phyloP scores from a whole-genome alignment of 1,140 invertebrate genomes.

The Drosophila triauraria region DNA sequence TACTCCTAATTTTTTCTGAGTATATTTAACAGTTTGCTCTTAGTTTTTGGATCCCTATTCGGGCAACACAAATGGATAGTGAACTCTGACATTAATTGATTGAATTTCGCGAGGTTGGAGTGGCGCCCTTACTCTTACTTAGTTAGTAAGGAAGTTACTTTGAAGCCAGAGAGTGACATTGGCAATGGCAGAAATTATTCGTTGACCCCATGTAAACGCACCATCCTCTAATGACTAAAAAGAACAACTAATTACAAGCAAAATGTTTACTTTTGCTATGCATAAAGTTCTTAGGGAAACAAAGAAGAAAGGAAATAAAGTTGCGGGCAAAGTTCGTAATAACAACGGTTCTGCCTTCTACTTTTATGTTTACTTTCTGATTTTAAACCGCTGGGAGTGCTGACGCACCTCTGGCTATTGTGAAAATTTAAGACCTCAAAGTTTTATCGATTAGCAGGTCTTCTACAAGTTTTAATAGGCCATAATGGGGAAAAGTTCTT shows the following conservation, averaged over 20 bases:
- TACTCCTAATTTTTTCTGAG: not conserved
- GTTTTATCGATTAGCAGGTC: slow-evolving; percentile 19
- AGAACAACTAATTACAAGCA: slow-evolving; percentile 14
- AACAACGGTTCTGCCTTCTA: slow-evolving; percentile 2
- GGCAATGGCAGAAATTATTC: not conserved
- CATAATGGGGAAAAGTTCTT: slow-evolving; percentile 1
- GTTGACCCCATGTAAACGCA: slow-evolving; percentile 1
- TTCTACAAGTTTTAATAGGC: slow-evolving; percentile 26
- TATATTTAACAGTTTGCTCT: slow-evolving; percentile 19
- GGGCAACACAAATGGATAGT: not conserved
- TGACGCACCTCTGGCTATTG: not conserved
- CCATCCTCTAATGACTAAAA: slow-evolving; percentile 3
- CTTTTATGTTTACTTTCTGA: slow-evolving; percentile 5
- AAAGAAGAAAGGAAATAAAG: slow-evolving; percentile 6
- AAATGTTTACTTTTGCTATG: slow-evolving; percentile 19
- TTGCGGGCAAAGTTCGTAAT: slow-evolving; percentile 17
- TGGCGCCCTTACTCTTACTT: not conserved
- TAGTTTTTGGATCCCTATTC: slow-evolving; percentile 3
- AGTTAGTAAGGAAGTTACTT: slow-evolving; percentile 5
- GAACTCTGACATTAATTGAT: slow-evolving; percentile 19
- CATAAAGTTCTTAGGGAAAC: slow-evolving; percentile 6
- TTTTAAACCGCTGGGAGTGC: not conserved
- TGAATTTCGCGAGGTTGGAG: slow-evolving; percentile 13
- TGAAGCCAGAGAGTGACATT: not conserved
- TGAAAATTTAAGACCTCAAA: slow-evolving; percentile 1